Conservation (phyloP, 2,113 vertebrate genomes). For the Lamprologus callipterus region DNA sequence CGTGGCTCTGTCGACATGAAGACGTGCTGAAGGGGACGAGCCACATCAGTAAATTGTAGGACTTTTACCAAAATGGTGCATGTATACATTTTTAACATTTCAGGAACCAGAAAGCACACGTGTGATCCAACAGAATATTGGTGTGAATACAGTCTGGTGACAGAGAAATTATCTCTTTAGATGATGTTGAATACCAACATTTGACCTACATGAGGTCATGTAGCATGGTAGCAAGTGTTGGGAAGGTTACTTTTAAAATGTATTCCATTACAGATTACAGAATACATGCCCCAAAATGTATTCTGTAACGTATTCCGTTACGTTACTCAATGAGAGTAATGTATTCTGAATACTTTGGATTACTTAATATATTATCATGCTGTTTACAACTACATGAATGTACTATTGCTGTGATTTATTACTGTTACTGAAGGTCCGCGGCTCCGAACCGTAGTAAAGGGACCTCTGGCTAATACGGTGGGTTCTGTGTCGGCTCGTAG, state of each 20-base stretch:
- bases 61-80: neutral
- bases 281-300: no score
- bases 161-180: neutral
- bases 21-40: accelerated
- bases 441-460: no score
- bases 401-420: no score
- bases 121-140: neutral
- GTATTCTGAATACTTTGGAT: no score
- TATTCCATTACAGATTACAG: accelerated
- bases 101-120: neutral
- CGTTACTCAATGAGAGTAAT: no score
- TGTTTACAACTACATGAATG: no score
- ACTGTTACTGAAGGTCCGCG: no score
- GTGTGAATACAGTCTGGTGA: neutral
- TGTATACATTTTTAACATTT: neutral
- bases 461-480: no score
- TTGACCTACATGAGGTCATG: neutral
- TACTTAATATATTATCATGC: no score
- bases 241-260: no score
- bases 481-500: no score
- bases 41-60: neutral
- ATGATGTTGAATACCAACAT: neutral
- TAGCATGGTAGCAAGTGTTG: neutral
- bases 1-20: neutral
- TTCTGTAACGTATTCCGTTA: no score